A percentile compares a stretch with the other conserved stretches of the same genome.
Conservation (phyloP, 2,888 invertebrate genomes). For the Zaprionus obscuricornis region DNA sequence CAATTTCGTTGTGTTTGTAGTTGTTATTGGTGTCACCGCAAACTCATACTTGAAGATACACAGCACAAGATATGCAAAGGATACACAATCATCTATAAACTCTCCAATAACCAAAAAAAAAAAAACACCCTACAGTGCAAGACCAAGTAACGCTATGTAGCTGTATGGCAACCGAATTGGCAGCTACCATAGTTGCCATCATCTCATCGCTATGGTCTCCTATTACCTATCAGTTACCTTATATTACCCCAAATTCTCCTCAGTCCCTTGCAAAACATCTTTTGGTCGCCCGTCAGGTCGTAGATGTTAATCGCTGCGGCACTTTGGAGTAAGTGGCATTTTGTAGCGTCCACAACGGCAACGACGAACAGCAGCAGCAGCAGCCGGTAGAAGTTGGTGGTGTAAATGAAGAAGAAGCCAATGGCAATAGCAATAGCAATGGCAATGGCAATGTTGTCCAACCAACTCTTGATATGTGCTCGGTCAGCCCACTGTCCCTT, state of each 20-base stretch:
- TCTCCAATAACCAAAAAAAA: conserved; percentile 15
- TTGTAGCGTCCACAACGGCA: conserved; percentile 64
- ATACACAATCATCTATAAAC: conserved; percentile 37
- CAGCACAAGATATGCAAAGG: conserved; percentile 68
- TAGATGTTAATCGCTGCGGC: conserved; percentile 77
- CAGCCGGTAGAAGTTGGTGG: conserved; percentile 2
- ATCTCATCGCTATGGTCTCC: conserved; percentile 9
- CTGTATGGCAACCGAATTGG: conserved; percentile 35
- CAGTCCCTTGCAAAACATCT: background rate
- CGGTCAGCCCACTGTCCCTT: conserved; percentile 31
- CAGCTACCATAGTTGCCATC: conserved; percentile 36
- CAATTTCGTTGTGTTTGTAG: conserved; percentile 47
- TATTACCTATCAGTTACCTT: background rate
- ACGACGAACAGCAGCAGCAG: conserved; percentile 28
- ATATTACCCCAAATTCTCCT: background rate
- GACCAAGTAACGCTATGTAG: conserved; percentile 57
- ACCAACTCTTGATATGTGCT: conserved; percentile 52
- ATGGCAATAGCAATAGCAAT: conserved; percentile 14
- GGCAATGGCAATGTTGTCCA: conserved; percentile 24
- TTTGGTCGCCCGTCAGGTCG: conserved; percentile 62
- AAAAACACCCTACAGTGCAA: conserved; percentile 23
- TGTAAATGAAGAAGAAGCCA: conserved; percentile 8
- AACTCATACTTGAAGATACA: conserved; percentile 70
- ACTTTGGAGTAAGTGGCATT: conserved; percentile 77
- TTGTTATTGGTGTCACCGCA: conserved; percentile 47